Conservation (phyloP, 1,140 invertebrate species). For the Eupristina koningsbergeri region DNA sequence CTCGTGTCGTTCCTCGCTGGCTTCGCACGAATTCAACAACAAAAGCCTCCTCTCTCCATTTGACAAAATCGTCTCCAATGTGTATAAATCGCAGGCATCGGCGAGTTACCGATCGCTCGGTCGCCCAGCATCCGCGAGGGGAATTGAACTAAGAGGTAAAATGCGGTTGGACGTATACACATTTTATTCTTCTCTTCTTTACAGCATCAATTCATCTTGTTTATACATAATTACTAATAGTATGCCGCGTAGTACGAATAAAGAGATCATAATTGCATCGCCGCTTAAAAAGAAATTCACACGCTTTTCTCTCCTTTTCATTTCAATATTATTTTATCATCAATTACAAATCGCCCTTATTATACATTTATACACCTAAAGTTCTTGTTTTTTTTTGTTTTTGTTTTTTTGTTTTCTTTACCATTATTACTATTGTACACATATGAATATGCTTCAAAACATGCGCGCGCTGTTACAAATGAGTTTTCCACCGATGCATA, state of each 20-base stretch:
- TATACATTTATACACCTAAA: slow-evolving; percentile 47
- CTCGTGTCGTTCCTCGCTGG: neutral
- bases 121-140: neutral
- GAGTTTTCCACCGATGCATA: slow-evolving; percentile 31
- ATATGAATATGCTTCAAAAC: slow-evolving; percentile 32
- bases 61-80: neutral
- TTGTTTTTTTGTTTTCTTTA: neutral
- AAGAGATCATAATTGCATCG: slow-evolving; percentile 47
- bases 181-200: slow-evolving; percentile 16
- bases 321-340: neutral
- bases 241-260: slow-evolving; percentile 39
- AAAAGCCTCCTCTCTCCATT: slow-evolving; percentile 2
- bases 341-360: slow-evolving; percentile 42
- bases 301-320: neutral
- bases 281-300: slow-evolving; percentile 5
- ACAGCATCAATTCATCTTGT: slow-evolving; percentile 21
- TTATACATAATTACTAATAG: slow-evolving; percentile 44
- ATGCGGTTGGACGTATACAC: slow-evolving; percentile 42
- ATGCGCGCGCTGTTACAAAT: slow-evolving; percentile 17
- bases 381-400: slow-evolving; percentile 14
- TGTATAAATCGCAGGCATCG: neutral
- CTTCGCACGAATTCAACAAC: neutral
- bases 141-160: slow-evolving; percentile 43
- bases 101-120: neutral
- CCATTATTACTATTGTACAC: slow-evolving; percentile 33